phyloP scores from a whole-genome alignment of 1,140 invertebrate genomes.

The Achatina immaculata region DNA sequence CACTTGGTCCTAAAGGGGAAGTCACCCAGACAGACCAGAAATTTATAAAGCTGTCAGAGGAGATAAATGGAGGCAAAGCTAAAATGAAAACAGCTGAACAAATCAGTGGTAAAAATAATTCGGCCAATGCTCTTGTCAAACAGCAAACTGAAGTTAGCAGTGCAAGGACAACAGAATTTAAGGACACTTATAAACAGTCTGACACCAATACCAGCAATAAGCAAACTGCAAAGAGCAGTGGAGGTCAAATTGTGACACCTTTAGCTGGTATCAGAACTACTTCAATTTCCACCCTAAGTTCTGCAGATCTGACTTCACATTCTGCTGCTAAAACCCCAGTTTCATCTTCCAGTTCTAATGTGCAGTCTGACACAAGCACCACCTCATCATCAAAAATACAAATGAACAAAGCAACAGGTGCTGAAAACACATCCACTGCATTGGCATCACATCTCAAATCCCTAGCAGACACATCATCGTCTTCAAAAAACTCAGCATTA shows the following conservation, averaged over 20 bases:
- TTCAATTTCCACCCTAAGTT: neutral
- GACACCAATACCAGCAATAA: neutral
- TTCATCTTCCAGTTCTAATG: neutral
- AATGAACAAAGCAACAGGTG: neutral
- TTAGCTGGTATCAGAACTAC: conserved; percentile 28
- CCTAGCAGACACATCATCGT: neutral
- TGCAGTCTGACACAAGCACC: conserved; percentile 15
- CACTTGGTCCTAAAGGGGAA: conserved; percentile 17
- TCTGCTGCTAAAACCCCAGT: neutral
- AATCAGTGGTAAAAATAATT: neutral
- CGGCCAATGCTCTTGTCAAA: neutral
- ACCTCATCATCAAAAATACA: neutral
- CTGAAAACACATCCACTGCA: neutral
- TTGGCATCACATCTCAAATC: neutral
- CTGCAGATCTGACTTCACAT: neutral
- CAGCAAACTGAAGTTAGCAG: neutral
- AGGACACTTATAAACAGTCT: neutral
- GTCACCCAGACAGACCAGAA: neutral
- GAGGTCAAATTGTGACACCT: conserved; percentile 24
- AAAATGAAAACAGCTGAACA: neutral
- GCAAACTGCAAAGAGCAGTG: neutral
- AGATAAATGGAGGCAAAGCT: neutral
- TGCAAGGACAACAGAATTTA: neutral
- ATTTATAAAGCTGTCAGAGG: neutral
- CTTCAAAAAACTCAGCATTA: neutral